Evolutionary conservation across 1,140 invertebrate genomes (phyloP).

Genomic region (Dendroctonus valens): DNA sequence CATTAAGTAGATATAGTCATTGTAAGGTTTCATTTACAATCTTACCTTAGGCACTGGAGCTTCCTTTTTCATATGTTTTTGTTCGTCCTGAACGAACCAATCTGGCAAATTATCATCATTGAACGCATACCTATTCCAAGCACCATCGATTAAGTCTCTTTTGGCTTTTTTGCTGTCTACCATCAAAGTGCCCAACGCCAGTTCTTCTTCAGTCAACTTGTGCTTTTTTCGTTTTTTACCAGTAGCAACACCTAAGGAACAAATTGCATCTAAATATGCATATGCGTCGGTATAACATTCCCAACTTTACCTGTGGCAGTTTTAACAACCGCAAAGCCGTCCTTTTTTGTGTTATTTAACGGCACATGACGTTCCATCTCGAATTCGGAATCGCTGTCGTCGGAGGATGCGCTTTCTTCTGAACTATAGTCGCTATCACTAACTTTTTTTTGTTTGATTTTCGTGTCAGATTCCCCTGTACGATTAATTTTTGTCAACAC

Average conservation of each 20-base stretch:
- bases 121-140: constrained; percentile 88
- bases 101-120: constrained; percentile 89
- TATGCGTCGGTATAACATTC: neutral
- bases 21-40: neutral
- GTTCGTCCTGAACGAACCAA: constrained; percentile 96
- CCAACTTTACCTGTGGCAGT: constrained; percentile 45
- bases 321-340: constrained; percentile 68
- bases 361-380: constrained; percentile 56
- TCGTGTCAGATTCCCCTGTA: constrained; percentile 31
- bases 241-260: constrained; percentile 6
- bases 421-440: constrained; percentile 45
- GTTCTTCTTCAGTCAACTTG: constrained; percentile 80
- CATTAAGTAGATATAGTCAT: neutral
- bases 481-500: neutral
- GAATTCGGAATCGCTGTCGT: constrained; percentile 59
- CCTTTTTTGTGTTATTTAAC: constrained; percentile 51
- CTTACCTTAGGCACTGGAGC: constrained; percentile 74
- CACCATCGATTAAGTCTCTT: constrained; percentile 81
- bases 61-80: constrained; percentile 81
- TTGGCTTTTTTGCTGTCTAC: constrained; percentile 82
- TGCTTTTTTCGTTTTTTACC: constrained; percentile 58
- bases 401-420: constrained; percentile 39
- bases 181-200: constrained; percentile 84
- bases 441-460: constrained; percentile 37
- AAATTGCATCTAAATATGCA: neutral